phyloP scores from a whole-genome alignment of 2,113 vertebrate species.

The Plectropomus leopardus region DNA sequence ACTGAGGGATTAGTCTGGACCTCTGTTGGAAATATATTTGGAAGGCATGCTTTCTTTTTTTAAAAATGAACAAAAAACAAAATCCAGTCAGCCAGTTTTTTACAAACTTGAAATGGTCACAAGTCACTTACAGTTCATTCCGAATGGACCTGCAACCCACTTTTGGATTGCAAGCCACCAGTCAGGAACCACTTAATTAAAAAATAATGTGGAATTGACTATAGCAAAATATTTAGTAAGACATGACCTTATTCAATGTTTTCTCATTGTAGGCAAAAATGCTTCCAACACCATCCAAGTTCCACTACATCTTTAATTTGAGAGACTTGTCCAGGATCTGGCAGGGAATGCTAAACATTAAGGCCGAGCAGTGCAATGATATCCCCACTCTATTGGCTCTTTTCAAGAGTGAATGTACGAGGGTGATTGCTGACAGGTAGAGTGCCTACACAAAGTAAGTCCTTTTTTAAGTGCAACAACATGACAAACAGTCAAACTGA shows the following conservation, averaged over 20 bases:
- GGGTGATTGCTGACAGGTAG: constrained; percentile 89
- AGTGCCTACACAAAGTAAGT: constrained; percentile 13
- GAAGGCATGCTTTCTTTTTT: too few species aligned
- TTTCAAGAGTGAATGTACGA: constrained; percentile 79
- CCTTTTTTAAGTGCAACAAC: background rate
- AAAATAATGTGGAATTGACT: too few species aligned
- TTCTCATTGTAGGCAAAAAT: constrained; percentile 88
- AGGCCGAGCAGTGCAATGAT: constrained; percentile 85
- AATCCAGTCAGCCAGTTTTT: too few species aligned
- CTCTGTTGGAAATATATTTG: too few species aligned
- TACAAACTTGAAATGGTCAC: too few species aligned
- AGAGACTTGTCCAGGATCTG: constrained; percentile 93
- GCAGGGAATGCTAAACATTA: constrained; percentile 91
- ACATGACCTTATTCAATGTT: constrained; percentile 76
- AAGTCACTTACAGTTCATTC: too few species aligned
- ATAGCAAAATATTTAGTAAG: background rate
- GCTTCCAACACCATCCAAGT: constrained; percentile 93
- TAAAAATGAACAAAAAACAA: too few species aligned
- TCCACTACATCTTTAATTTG: constrained; percentile 94
- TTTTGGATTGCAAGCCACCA: too few species aligned
- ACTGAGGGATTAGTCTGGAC: too few species aligned
- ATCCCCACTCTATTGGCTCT: constrained; percentile 73
- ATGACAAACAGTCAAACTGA: background rate
- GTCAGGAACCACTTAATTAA: too few species aligned
- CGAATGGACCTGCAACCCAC: too few species aligned